These are phyloP conservation scores for Calephelis virginiensis DNA, from an alignment of 1,140 invertebrate species.

Conservation along the genomic window DNA sequence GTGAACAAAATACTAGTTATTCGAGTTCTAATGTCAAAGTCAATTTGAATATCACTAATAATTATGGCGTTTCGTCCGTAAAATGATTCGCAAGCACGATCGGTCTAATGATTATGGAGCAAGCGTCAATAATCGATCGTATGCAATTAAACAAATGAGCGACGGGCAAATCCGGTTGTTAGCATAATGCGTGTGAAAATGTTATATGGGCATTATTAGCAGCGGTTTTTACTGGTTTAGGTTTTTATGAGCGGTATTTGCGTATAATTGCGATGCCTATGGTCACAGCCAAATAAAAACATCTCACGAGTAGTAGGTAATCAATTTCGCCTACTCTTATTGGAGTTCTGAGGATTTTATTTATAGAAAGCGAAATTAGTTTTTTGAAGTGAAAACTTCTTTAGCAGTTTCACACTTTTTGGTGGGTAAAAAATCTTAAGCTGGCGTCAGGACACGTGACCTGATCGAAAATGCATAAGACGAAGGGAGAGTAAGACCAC, in stretches of 20 bases:
- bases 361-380: too few relatives aligned
- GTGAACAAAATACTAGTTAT: constrained; percentile 4
- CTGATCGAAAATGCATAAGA: too few relatives aligned
- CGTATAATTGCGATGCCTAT: neutral
- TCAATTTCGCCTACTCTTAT: too few relatives aligned
- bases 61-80: constrained; percentile 9
- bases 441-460: too few relatives aligned
- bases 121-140: constrained; percentile 17
- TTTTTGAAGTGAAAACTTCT: too few relatives aligned
- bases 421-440: too few relatives aligned
- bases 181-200: constrained; percentile 13
- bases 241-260: constrained; percentile 1
- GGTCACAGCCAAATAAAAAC: too few relatives aligned
- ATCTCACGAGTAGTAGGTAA: too few relatives aligned
- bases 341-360: too few relatives aligned
- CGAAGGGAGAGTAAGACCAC: too few relatives aligned
- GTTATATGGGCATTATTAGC: constrained; percentile 16
- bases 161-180: constrained; percentile 10
- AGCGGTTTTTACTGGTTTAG: constrained; percentile 4
- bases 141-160: constrained; percentile 13
- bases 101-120: constrained; percentile 7
- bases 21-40: constrained; percentile 11
- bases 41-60: constrained; percentile 13
- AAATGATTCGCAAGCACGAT: constrained; percentile 11
- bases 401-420: too few relatives aligned